These are phyloP conservation scores for Cherax quadricarinatus DNA, from an alignment of 1,140 invertebrate genomes.

Conservation along the genomic window DNA sequence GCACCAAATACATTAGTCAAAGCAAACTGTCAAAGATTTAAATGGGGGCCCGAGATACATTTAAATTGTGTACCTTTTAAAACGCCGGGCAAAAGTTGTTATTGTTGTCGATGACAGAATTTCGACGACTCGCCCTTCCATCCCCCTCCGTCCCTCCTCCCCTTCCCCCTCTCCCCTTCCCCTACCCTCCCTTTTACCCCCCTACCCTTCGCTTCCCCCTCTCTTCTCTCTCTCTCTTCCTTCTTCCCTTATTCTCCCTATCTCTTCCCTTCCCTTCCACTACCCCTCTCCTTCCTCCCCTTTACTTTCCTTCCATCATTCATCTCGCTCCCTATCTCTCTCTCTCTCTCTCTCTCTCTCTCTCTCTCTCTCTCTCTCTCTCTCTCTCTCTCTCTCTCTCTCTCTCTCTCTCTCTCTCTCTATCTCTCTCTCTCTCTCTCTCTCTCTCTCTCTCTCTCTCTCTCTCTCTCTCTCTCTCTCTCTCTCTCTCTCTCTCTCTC, in stretches of 20 bases:
- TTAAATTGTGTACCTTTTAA: conserved; percentile 72
- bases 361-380: too few relatives aligned
- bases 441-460: too few relatives aligned
- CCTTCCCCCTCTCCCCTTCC: neutral
- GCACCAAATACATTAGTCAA: conserved; percentile 71
- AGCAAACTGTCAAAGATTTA: conserved; percentile 71
- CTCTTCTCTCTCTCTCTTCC: neutral
- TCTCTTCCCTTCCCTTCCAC: neutral
- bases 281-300: too few relatives aligned
- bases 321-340: too few relatives aligned
- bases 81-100: conserved; percentile 69
- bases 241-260: neutral
- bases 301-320: too few relatives aligned
- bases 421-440: too few relatives aligned
- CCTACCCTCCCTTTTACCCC: neutral
- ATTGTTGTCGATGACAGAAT: conserved; percentile 70
- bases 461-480: too few relatives aligned
- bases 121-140: conserved; percentile 54
- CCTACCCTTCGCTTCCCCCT: neutral
- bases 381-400: too few relatives aligned
- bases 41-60: conserved; percentile 70
- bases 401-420: too few relatives aligned
- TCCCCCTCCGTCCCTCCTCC: neutral
- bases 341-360: too few relatives aligned
- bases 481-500: too few relatives aligned